Conservation (phyloP, 2,888 invertebrate genomes). For the Pomacea canaliculata region DNA sequence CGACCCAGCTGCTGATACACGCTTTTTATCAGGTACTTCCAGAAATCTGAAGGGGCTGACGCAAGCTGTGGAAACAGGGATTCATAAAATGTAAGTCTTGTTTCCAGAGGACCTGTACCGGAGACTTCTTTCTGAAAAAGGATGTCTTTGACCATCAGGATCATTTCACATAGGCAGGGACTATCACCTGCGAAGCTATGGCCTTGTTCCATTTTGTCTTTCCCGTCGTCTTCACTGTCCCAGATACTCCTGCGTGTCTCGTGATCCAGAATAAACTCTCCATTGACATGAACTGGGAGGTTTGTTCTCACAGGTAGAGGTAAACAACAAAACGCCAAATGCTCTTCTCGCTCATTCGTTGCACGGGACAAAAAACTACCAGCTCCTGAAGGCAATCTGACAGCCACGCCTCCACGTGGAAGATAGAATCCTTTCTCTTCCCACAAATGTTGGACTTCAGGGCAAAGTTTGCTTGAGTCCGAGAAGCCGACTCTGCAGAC, state of each 20-base stretch:
- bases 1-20: constrained; percentile 9
- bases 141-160: background rate
- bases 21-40: constrained; percentile 1
- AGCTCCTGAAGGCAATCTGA: constrained; percentile 1
- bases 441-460: constrained; percentile 37
- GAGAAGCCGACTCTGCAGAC: constrained; percentile 39
- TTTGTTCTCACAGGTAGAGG: constrained; percentile 14
- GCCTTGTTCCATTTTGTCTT: constrained; percentile 12
- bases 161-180: constrained; percentile 12
- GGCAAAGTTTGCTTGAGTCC: constrained; percentile 6
- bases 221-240: background rate
- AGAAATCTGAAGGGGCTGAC: background rate
- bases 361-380: background rate
- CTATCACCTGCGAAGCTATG: constrained; percentile 8
- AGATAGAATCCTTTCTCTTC: constrained; percentile 38
- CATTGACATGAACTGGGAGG: constrained; percentile 23
- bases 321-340: constrained; percentile 18
- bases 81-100: constrained; percentile 3
- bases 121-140: background rate
- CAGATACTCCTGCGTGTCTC: constrained; percentile 22
- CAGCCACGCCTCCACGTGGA: constrained; percentile 50
- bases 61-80: constrained; percentile 1
- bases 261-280: constrained; percentile 24
- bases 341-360: background rate
- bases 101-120: no score